Conservation (phyloP, 2,888 invertebrate genomes). For the Ectemnius lituratus region DNA sequence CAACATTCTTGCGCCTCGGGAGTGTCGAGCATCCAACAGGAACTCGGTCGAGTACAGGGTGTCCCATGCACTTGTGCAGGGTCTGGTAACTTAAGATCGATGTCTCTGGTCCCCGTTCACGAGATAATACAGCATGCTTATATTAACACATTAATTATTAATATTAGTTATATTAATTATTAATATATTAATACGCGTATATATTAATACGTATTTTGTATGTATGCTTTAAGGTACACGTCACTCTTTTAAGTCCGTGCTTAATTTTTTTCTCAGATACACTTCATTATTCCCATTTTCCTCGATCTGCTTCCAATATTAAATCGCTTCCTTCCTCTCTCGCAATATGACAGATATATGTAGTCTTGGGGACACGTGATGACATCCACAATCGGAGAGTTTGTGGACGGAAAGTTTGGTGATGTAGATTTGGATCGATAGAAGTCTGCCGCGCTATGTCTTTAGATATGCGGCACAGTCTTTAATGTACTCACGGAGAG, state of each 20-base stretch:
- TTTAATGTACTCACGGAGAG: too few relatives aligned
- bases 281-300: background rate
- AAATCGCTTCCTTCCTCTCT: constrained; percentile 2
- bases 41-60: background rate
- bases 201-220: constrained; percentile 19
- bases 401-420: too few relatives aligned
- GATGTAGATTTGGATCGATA: too few relatives aligned
- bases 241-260: constrained; percentile 30
- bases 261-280: constrained; percentile 15
- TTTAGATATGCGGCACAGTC: too few relatives aligned
- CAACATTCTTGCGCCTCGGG: too few relatives aligned
- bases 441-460: too few relatives aligned
- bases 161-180: constrained; percentile 31
- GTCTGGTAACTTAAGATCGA: constrained; percentile 55
- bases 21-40: too few relatives aligned
- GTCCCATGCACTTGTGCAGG: constrained; percentile 19
- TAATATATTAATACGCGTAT: constrained; percentile 35
- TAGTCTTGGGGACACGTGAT: too few relatives aligned
- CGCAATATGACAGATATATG: background rate
- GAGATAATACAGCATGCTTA: constrained; percentile 47
- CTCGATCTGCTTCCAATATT: constrained; percentile 22
- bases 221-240: constrained; percentile 38
- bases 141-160: constrained; percentile 37
- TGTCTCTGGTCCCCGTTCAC: constrained; percentile 54
- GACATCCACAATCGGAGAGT: too few relatives aligned